Base-by-base conservation (phyloP, 2,797 vertebrate species). In the Manis pentadactyla region DNA sequence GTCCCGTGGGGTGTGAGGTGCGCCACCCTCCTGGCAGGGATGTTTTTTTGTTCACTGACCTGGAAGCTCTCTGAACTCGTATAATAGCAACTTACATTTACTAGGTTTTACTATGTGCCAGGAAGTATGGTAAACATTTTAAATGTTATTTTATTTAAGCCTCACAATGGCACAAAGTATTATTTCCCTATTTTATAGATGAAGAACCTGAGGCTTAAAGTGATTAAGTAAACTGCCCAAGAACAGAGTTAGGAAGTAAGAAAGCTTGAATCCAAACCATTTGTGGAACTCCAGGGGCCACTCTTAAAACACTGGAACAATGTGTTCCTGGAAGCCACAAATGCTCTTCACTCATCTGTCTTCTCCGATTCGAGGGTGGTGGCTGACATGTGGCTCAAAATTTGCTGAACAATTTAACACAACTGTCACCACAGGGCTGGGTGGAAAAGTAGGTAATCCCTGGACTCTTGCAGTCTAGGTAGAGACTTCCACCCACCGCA, bases 341-440 rank as follows among this genome's bases (percentile, higher is more conserved):
- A 88, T 57, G 46, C 49, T 94, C 69, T 73, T 85, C 64, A 79
- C 39, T 95, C 29, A 66, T n/a, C 53, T 78, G 74, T 85, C 63
- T 91, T 69, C 63, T 93, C 78, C 82, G 73, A 55, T 75, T 74
- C 46, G 66, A 96, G 57, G 64, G 95, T 13, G 4, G 59, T 37
- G 86, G 66, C 82, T 94, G 93, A 75, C 59, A 77, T 69, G 93
- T 29, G 68, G 75, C 74, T 97, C 42, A 66, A 95, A 87, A 84
- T 49, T n/a, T 86, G 63, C 51, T 49, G 61, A 79, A 69, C 39
- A 92, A 74, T 87, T 74, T 46, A 95, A 79, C n/a, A 78, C 17
- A 73, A 71, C 59, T 63, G 89, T 90, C 69, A 63, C 31, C 78
- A 73, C 42, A 55, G 59, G 86, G 37, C 64, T 79, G 5, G 57